phyloP scores from a whole-genome alignment of 2,797 vertebrate species.

The Pseudomugil tenellus region DNA sequence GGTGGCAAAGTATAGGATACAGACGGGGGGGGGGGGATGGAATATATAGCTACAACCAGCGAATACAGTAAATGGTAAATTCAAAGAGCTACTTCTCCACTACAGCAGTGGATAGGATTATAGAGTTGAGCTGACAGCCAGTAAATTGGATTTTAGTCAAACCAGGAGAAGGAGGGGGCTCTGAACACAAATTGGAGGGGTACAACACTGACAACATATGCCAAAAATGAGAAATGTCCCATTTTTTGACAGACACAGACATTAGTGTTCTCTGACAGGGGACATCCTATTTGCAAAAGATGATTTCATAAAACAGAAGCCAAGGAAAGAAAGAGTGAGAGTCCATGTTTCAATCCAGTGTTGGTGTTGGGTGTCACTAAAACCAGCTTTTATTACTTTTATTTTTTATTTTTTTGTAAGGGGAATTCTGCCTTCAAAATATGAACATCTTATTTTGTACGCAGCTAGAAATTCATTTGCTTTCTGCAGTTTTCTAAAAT shows the following conservation, averaged over 20 bases:
- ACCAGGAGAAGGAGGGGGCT: constrained; percentile 76
- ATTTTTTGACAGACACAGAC: constrained; percentile 76
- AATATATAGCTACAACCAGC: constrained; percentile 78
- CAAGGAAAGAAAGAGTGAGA: constrained; percentile 36
- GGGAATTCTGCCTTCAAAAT: constrained; percentile 47
- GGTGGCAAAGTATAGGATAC: constrained; percentile 67
- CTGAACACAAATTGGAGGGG: constrained; percentile 82
- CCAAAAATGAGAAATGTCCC: constrained; percentile 82
- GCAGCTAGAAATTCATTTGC: constrained; percentile 60
- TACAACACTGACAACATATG: constrained; percentile 83
- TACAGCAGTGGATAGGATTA: constrained; percentile 85
- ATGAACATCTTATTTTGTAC: constrained; percentile 58
- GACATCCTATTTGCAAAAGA: constrained; percentile 80
- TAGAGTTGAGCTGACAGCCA: constrained; percentile 86
- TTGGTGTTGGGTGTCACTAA: constrained; percentile 55
- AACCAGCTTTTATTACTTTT: constrained; percentile 70
- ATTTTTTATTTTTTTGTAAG: constrained; percentile 20
- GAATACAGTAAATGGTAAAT: constrained; percentile 81
- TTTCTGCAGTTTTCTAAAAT: constrained; percentile 9
- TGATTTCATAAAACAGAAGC: constrained; percentile 78
- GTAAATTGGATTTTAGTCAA: constrained; percentile 89
- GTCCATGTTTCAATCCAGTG: constrained; percentile 57
- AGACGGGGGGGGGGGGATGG: constrained; percentile 61
- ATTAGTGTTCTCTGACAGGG: constrained; percentile 74
- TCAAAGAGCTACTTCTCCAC: constrained; percentile 84